phyloP scores from a whole-genome alignment of 2,888 invertebrate species.

The Sepiola atlantica region DNA sequence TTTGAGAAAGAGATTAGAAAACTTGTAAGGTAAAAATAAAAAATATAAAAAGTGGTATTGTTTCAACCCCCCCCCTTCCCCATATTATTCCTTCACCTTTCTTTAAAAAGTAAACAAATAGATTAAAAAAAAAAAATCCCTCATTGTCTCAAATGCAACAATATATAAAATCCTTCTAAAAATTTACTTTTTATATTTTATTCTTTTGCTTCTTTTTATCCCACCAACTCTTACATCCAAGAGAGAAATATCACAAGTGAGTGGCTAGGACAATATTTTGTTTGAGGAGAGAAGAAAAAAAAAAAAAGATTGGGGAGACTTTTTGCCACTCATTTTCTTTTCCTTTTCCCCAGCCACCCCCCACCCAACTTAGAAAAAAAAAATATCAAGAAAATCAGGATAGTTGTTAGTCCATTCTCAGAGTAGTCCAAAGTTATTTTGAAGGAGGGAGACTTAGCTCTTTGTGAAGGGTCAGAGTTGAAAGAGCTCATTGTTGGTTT shows the following conservation, averaged over 20 bases:
- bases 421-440: background rate
- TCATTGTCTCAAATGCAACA: background rate
- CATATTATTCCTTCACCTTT: background rate
- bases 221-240: background rate
- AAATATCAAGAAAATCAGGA: background rate
- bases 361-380: background rate
- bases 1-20: background rate
- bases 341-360: background rate
- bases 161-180: background rate
- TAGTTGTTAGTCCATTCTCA: conserved; percentile 6
- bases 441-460: background rate
- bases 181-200: background rate
- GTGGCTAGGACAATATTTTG: background rate
- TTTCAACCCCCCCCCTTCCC: background rate
- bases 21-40: background rate
- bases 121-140: background rate
- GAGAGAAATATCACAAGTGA: background rate
- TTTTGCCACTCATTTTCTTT: background rate
- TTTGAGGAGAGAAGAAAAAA: background rate
- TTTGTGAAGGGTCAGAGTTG: conserved; percentile 59
- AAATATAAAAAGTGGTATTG: background rate
- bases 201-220: background rate
- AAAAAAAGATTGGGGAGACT: background rate
- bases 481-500: conserved; percentile 61
- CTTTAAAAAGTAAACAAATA: background rate